A percentile compares a stretch with the other conserved stretches of the same genome.
These are phyloP conservation scores for Apostichopus parvimensis DNA, from an alignment of 35 echinoderm and acorn worm genomes.

Conservation along the genomic window DNA sequence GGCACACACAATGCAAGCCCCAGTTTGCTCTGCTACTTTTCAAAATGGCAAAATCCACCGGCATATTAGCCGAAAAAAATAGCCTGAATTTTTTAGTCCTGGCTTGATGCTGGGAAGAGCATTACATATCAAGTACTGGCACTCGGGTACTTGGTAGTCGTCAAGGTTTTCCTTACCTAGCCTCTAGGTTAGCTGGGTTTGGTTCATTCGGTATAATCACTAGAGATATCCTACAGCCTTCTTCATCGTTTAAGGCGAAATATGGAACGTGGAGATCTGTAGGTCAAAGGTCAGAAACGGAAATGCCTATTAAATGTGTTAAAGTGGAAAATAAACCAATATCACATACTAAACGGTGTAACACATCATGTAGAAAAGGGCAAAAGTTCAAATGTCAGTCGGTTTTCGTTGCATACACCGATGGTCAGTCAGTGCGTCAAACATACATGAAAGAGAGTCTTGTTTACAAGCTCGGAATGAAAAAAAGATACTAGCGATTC, in stretches of 20 bases:
- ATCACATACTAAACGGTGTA: not conserved
- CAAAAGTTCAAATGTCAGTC: no score
- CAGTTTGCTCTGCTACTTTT: no score
- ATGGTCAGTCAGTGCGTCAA: no score
- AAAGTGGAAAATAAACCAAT: no score
- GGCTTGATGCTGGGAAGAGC: not conserved
- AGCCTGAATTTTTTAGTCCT: not conserved
- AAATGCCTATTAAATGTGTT: not conserved
- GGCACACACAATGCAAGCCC: no score
- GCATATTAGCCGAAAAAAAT: not conserved
- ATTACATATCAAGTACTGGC: not conserved
- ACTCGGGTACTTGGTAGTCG: not conserved
- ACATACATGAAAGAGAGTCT: no score
- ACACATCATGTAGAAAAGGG: no score
- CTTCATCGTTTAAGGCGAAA: constrained; percentile 10
- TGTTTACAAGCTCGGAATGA: no score
- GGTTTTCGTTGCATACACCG: no score
- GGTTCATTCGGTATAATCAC: constrained; percentile 18
- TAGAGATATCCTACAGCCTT: constrained; percentile 2
- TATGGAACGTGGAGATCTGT: constrained; percentile 34
- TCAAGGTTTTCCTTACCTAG: not conserved
- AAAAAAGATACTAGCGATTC: no score
- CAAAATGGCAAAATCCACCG: no score
- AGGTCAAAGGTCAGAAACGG: not conserved
- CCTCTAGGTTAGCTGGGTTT: constrained; percentile 18